These are phyloP conservation scores for Ferdinandea cuprea DNA, from an alignment of 2,888 invertebrate genomes.

Conservation along the genomic window DNA sequence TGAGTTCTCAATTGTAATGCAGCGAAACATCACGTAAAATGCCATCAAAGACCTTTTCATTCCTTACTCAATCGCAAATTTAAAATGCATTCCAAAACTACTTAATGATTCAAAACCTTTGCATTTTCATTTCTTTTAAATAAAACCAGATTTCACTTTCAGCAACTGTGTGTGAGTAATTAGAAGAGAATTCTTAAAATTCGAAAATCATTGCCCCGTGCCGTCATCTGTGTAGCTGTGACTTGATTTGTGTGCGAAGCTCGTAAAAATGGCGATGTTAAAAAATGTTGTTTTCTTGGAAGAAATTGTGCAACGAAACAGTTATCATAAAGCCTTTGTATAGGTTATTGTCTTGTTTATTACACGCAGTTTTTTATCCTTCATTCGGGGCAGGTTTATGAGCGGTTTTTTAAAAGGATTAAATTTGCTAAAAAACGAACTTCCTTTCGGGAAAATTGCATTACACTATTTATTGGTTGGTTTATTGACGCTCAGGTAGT, in stretches of 20 bases:
- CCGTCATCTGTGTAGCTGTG: neutral
- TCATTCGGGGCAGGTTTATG: neutral
- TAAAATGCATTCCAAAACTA: conserved; percentile 13
- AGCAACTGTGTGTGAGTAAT: neutral
- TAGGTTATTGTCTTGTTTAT: neutral
- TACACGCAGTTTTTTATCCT: neutral
- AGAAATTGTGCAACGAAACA: conserved; percentile 36
- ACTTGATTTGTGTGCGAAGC: too few species aligned
- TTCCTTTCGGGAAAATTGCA: neutral
- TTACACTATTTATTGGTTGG: conserved; percentile 1
- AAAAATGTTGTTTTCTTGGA: conserved; percentile 1
- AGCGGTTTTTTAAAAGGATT: neutral
- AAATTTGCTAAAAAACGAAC: conserved; percentile 5
- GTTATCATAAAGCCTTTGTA: conserved; percentile 15
- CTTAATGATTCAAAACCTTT: conserved; percentile 8
- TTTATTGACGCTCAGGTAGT: neutral
- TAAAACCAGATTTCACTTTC: conserved; percentile 27
- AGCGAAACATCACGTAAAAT: conserved; percentile 12
- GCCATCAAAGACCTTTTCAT: conserved; percentile 18
- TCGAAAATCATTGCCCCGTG: neutral
- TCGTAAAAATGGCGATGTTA: too few species aligned
- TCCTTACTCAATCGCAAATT: neutral
- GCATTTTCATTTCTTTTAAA: neutral
- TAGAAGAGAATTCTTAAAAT: neutral
- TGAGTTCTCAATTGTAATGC: conserved; percentile 42